Conservation (phyloP, 2,888 invertebrate genomes). For the Polietes domitor region DNA sequence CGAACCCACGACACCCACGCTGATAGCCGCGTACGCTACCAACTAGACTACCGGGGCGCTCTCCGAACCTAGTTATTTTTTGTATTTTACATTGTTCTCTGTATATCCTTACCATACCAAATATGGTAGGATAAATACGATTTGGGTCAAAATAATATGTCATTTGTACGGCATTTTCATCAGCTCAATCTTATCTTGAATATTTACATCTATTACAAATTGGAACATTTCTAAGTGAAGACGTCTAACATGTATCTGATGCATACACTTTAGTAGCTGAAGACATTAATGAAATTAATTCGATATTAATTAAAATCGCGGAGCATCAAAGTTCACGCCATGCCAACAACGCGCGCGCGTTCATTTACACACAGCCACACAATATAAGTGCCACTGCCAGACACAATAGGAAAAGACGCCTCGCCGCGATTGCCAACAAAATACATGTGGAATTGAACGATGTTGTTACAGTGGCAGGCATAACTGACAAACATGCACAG, state of each 20-base stretch:
- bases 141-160: too few relatives aligned
- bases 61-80: too few relatives aligned
- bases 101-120: too few relatives aligned
- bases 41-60: too few relatives aligned
- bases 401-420: background rate
- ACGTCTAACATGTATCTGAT: constrained; percentile 31
- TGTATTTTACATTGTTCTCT: too few relatives aligned
- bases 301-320: constrained; percentile 62
- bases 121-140: too few relatives aligned
- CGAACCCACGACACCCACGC: too few relatives aligned
- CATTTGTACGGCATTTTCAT: too few relatives aligned
- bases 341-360: constrained; percentile 25
- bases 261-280: constrained; percentile 36
- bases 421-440: background rate
- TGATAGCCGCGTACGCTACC: too few relatives aligned
- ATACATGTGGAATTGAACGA: background rate
- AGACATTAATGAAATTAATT: constrained; percentile 63
- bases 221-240: constrained; percentile 30
- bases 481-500: background rate
- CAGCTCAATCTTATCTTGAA: background rate
- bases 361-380: constrained; percentile 3
- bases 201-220: constrained; percentile 2
- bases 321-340: constrained; percentile 59
- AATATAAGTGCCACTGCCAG: background rate
- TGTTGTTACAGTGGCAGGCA: background rate